These are phyloP conservation scores for Dinothrombium tinctorium DNA, from an alignment of 1,140 invertebrate genomes.

Conservation along the genomic window DNA sequence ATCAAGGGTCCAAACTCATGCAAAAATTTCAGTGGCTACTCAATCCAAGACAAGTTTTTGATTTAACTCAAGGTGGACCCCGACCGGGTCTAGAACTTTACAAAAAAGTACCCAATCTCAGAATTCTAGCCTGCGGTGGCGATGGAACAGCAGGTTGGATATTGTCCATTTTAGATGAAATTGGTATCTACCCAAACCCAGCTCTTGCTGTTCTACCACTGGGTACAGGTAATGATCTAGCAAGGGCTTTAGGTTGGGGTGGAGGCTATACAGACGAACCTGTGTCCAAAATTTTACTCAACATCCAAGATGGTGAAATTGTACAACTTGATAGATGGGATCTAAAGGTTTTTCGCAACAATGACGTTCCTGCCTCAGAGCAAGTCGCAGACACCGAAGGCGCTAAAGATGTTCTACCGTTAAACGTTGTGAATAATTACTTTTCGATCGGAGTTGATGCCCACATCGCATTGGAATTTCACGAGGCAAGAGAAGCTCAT, in stretches of 20 bases:
- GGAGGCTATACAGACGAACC: constrained; percentile 92
- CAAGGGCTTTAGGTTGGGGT: constrained; percentile 80
- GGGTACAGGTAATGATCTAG: constrained; percentile 91
- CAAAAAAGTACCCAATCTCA: constrained; percentile 33
- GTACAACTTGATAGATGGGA: constrained; percentile 72
- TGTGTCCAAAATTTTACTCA: constrained; percentile 71
- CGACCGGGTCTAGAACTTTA: constrained; percentile 40
- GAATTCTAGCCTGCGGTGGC: constrained; percentile 34
- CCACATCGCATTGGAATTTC: constrained; percentile 90
- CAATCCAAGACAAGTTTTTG: constrained; percentile 53
- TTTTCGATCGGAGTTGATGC: constrained; percentile 94
- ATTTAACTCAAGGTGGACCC: constrained; percentile 84
- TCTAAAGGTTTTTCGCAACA: constrained; percentile 55
- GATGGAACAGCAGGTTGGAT: constrained; percentile 42
- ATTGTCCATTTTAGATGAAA: constrained; percentile 61
- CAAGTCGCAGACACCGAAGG: constrained; percentile 2
- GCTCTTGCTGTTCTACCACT: constrained; percentile 81
- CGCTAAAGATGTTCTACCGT: constrained; percentile 33
- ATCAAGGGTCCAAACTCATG: constrained; percentile 35
- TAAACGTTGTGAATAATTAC: constrained; percentile 96
- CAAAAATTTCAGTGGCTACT: constrained; percentile 38
- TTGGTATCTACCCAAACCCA: constrained; percentile 49
- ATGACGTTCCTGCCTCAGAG: constrained; percentile 23
- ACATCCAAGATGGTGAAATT: constrained; percentile 72
- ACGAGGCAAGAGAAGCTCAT: constrained; percentile 92